Evolutionary conservation across 2,113 vertebrate genomes (phyloP), one percentile per base, ranked within the genome.

Genomic region (Uria aalge): DNA sequence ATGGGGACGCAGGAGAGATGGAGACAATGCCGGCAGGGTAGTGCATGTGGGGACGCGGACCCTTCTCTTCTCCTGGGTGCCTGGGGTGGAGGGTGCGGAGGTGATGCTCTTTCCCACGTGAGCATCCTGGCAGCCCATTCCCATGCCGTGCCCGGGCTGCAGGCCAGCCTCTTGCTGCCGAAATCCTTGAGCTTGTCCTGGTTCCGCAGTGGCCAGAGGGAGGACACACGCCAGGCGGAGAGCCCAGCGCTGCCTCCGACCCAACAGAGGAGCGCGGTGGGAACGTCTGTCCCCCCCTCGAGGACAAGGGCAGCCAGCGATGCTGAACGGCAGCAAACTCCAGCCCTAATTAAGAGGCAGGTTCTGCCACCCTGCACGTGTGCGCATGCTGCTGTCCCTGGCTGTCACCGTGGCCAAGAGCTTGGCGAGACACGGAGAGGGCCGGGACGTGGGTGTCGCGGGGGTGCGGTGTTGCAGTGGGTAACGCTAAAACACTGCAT

Each of bases 321-420:
- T 45, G 80, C 47, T 66, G 67, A 71, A 36, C 0, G 0, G 62
- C 5, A 0, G 69, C 66, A 56, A 73, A 85, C 59, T 85, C 53
- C 78, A 43, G 40, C 60, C 56, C 50, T 27, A 43, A 74, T 38
- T 17, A 24, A 12, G 67, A 76, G 72, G 55, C 23, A 3, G 2
- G 0, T 94, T 34, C 40, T 9, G 5, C 16, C 11, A 1, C 30
- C 63, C 63, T 5, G 0, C 15, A 1, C 0, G 0, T 10, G 12
- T 40, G 45, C 64, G 16, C 0, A 0, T 41, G 34, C 30, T 0
- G 0, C 66, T 34, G 74, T 60, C 48, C 40, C 57, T 48, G 53
- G 40, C 57, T 34, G 57, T 60, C 75, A 34, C 48, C 1, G 2
- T 1, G 1, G 59, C 78, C 1, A 0, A 56, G 82, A 85, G 68